Evolutionary conservation across 30 jellyfish, hydroid and myxozoan species (phyloP), one percentile per base, ranked within the genome.

Genomic region (Aurelia sp.): DNA sequence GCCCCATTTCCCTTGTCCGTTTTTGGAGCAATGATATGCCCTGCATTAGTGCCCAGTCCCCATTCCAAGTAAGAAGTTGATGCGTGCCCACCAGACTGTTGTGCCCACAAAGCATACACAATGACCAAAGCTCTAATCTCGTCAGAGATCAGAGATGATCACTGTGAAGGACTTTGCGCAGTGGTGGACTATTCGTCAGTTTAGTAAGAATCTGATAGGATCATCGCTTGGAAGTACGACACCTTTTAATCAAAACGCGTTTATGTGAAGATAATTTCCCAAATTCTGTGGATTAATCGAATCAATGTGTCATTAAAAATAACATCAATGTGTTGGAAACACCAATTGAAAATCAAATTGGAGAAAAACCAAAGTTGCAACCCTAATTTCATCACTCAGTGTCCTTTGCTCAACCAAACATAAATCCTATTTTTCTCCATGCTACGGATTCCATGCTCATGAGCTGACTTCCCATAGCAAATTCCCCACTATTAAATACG

Each of bases 161-260:
- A 0, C 16, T 44, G 55, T 2, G 55, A 44, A 44, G 55, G 16
- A 44, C 8, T 8, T 44, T 5, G 15, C 55, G 55, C 55, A 44
- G 55, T 0, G 3, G 16, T 44, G 16, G 55, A 44, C 55, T 0
- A 44, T 44, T 44, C 55, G 55, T 44, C 55, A 44, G 55, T 44
- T 9, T 44, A 44, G 15, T 44, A 5, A 44, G 33, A 70, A 58
- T 4, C 69, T 69, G 61, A 69, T 83, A 20, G 59, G 73, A 83
- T 83, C 82, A 83, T 71, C 40, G 92, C 51, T 30, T 52, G 3
- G 10, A 69, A 40, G 40, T 72, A 19, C 76, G 86, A 67, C 63
- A 55, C 86, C 85, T 52, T 83, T 83, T 83, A 83, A 83, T 83
- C 86, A 83, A 40, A 83, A 41, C 47, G 44, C 80, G 72, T 83